Evolutionary conservation across 2,797 vertebrate species (phyloP).

Genomic region (Gorsachius magnificus): DNA sequence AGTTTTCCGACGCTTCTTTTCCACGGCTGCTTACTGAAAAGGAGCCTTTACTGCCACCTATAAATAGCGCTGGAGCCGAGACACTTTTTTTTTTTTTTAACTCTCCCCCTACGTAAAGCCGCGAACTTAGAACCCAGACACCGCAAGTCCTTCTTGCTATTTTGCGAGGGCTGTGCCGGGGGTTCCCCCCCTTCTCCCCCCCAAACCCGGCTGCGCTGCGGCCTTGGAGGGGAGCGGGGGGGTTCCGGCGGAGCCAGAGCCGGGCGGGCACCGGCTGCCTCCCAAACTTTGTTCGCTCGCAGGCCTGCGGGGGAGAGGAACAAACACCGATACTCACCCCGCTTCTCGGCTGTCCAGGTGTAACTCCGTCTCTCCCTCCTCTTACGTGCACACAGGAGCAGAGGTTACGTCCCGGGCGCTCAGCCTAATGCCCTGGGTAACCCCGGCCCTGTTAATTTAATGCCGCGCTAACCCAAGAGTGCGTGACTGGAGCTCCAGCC

Average conservation of each 20-base stretch:
- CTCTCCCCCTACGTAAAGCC: neutral
- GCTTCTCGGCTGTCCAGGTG: constrained; percentile 31
- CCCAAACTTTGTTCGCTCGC: constrained; percentile 23
- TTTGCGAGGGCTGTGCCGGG: neutral
- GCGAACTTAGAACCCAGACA: constrained; percentile 11
- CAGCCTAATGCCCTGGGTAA: neutral
- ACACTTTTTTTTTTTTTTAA: neutral
- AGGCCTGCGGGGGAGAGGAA: neutral
- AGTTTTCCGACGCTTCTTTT: constrained; percentile 21
- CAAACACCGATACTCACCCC: constrained; percentile 45
- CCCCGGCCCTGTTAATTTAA: constrained; percentile 39
- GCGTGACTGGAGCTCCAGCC: neutral
- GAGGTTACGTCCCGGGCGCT: constrained; percentile 38
- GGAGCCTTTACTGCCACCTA: constrained; percentile 67
- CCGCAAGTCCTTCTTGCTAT: neutral
- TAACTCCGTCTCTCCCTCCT: constrained; percentile 37
- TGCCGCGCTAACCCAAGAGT: constrained; percentile 15
- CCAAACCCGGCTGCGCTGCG: neutral
- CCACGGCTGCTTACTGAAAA: constrained; percentile 25
- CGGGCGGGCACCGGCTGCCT: neutral
- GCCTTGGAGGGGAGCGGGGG: neutral
- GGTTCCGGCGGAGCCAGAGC: neutral
- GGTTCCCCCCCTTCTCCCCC: neutral
- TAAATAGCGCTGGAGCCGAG: constrained; percentile 49
- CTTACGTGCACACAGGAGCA: constrained; percentile 38